Conservation (phyloP, 2,797 vertebrate genomes). For the Morus bassanus region DNA sequence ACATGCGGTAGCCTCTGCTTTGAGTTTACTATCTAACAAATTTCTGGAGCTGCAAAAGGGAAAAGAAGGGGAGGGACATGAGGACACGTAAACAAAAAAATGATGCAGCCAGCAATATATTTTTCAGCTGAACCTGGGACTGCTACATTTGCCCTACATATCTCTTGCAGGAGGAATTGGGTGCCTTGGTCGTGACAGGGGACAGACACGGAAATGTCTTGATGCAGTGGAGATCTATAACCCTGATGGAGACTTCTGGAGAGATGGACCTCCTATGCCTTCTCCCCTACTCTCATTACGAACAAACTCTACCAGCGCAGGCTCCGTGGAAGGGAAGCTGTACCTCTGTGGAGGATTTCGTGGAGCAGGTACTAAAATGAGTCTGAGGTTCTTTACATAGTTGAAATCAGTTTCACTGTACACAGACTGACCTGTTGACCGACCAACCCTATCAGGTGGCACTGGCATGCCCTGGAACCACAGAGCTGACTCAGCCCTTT, state of each 20-base stretch:
- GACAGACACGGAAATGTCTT: slow-evolving; percentile 93
- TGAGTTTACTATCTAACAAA: not conserved
- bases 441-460: not conserved
- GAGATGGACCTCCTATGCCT: slow-evolving; percentile 88
- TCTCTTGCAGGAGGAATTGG: slow-evolving; percentile 90
- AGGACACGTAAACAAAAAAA: not conserved
- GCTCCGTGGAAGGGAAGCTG: slow-evolving; percentile 89
- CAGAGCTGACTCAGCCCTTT: slow-evolving; percentile 1
- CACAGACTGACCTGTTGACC: not conserved
- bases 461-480: not conserved
- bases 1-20: not conserved
- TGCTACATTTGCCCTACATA: not conserved
- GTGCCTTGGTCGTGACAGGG: slow-evolving; percentile 87
- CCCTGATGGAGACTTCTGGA: slow-evolving; percentile 91
- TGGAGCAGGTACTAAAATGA: slow-evolving; percentile 85
- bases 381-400: not conserved
- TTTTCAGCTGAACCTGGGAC: not conserved
- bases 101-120: not conserved
- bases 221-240: slow-evolving; percentile 95
- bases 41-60: not conserved
- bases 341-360: slow-evolving; percentile 96
- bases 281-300: slow-evolving; percentile 88
- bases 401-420: not conserved
- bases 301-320: slow-evolving; percentile 86
- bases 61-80: not conserved